A percentile compares a stretch with the other conserved stretches of the same genome.
These are phyloP conservation scores for Oscheius sp. DNA, from an alignment of 1,140 invertebrate genomes.

Conservation along the genomic window DNA sequence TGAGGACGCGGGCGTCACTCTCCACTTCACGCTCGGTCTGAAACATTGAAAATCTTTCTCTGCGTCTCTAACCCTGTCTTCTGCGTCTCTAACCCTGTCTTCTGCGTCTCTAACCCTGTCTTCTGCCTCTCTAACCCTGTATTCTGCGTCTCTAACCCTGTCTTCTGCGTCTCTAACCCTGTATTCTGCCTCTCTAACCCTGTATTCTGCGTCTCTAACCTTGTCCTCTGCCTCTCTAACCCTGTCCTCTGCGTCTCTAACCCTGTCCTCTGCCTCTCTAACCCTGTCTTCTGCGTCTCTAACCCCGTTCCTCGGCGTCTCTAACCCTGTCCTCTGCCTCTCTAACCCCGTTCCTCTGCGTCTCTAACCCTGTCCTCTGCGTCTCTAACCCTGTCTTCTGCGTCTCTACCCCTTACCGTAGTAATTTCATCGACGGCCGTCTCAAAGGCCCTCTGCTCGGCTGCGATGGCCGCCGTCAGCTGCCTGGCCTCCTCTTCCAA, in stretches of 20 bases:
- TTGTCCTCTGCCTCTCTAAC: not conserved
- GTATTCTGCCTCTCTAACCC: too few species aligned
- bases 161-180: not conserved
- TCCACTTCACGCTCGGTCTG: slow-evolving; percentile 1
- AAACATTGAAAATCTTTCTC: slow-evolving; percentile 9
- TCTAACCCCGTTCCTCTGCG: too few species aligned
- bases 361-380: not conserved
- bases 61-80: not conserved
- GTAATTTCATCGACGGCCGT: slow-evolving; percentile 7
- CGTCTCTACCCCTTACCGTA: not conserved
- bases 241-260: not conserved
- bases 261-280: not conserved
- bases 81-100: not conserved
- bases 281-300: not conserved
- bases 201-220: not conserved
- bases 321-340: not conserved
- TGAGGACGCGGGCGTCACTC: not conserved
- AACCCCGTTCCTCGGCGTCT: too few species aligned
- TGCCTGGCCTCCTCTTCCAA: slow-evolving; percentile 13
- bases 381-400: not conserved
- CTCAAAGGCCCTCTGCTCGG: slow-evolving; percentile 16
- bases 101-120: not conserved
- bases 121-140: not conserved
- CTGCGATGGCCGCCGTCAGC: not conserved
- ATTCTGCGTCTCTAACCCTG: too few species aligned